These are phyloP conservation scores for Delia radicum DNA, from an alignment of 1,140 invertebrate genomes.

Conservation along the genomic window DNA sequence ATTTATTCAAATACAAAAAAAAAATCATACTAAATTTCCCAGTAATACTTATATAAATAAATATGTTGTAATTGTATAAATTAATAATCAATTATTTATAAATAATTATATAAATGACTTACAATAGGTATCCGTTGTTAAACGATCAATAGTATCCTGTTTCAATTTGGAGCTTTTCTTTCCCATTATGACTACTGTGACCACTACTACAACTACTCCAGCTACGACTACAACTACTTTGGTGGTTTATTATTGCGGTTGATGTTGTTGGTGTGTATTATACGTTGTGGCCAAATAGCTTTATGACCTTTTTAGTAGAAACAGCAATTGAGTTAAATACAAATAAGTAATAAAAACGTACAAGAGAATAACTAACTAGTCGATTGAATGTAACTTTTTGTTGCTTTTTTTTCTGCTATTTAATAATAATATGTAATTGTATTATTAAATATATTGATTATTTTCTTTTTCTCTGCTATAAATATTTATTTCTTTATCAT, in stretches of 20 bases:
- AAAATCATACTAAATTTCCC: no score
- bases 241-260: neutral
- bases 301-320: no score
- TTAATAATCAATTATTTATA: neutral
- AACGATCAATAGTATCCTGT: conserved; percentile 85
- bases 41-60: no score
- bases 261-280: neutral
- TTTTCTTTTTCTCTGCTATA: neutral
- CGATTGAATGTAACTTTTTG: no score
- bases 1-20: no score
- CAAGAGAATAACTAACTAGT: no score
- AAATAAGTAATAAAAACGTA: no score
- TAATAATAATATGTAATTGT: neutral
- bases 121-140: conserved; percentile 89
- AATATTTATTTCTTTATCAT: neutral
- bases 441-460: neutral
- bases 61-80: neutral
- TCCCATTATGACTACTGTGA: conserved; percentile 75
- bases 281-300: no score
- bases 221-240: neutral
- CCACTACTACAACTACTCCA: neutral
- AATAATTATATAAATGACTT: conserved; percentile 60
- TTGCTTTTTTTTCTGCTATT: no score
- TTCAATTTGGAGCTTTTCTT: conserved; percentile 93
- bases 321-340: no score